phyloP scores from a whole-genome alignment of 1,140 invertebrate genomes.

The Leptinotarsa lineolata region DNA sequence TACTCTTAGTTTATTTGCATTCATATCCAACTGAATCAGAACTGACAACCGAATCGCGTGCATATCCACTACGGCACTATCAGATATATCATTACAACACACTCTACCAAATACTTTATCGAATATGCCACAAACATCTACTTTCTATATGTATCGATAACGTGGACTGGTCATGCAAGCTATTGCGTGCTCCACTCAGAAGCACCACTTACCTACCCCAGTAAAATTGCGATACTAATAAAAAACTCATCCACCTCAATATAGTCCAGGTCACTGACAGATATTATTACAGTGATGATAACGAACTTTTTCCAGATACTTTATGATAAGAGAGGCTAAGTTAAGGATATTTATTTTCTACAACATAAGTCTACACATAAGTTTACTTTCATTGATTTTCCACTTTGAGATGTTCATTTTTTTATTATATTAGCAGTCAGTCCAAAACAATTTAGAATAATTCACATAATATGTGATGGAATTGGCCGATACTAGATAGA shows the following conservation, averaged over 20 bases:
- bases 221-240: not conserved
- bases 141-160: constrained; percentile 1
- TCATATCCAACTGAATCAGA: not conserved
- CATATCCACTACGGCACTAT: not conserved
- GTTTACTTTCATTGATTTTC: no score
- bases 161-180: not conserved
- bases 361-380: no score
- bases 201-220: constrained; percentile 7
- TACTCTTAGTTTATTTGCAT: not conserved
- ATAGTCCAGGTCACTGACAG: not conserved
- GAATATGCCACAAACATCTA: constrained; percentile 2
- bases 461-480: no score
- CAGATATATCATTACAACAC: constrained; percentile 8
- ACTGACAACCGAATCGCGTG: not conserved
- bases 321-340: no score
- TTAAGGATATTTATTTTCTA: no score
- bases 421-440: no score
- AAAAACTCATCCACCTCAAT: not conserved
- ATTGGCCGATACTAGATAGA: no score
- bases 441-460: no score
- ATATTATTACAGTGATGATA: no score
- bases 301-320: no score
- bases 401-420: no score
- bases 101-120: not conserved
- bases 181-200: not conserved